A percentile compares a stretch with the other conserved stretches of the same genome.
phyloP scores from a whole-genome alignment of 2,888 invertebrate species.

The Pachliopta kotzebuea region DNA sequence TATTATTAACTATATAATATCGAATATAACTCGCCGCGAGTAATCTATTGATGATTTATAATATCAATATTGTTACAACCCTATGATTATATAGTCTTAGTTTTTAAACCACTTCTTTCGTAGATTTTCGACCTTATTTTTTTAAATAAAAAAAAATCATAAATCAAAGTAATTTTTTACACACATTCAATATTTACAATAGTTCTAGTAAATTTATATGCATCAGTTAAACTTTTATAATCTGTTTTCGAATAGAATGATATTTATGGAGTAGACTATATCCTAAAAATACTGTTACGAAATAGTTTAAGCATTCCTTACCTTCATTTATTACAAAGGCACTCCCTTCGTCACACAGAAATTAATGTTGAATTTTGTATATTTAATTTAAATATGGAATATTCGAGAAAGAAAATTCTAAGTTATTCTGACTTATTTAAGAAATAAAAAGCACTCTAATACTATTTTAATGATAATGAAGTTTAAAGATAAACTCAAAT shows the following conservation, averaged over 20 bases:
- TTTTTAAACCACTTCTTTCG: no score
- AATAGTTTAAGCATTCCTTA: not conserved
- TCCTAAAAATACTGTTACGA: not conserved
- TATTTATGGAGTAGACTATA: constrained; percentile 5
- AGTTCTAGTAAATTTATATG: not conserved
- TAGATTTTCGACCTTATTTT: not conserved
- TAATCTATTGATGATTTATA: not conserved
- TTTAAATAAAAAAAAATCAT: not conserved
- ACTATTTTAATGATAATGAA: no score
- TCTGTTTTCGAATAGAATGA: not conserved
- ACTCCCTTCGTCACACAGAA: not conserved
- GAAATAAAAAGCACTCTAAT: no score
- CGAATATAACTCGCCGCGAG: not conserved
- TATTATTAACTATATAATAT: constrained; percentile 12
- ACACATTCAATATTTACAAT: not conserved
- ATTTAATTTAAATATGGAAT: not conserved
- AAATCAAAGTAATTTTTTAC: not conserved
- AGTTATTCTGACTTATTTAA: not conserved
- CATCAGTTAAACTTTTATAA: not conserved
- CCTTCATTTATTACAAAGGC: not conserved
- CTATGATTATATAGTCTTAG: not conserved
- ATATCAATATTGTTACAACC: constrained; percentile 6
- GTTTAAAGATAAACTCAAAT: no score
- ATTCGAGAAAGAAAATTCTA: not conserved
- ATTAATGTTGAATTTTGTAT: not conserved